These are phyloP conservation scores for Sacculina carcini DNA, from an alignment of 2,888 invertebrate genomes.

Conservation along the genomic window DNA sequence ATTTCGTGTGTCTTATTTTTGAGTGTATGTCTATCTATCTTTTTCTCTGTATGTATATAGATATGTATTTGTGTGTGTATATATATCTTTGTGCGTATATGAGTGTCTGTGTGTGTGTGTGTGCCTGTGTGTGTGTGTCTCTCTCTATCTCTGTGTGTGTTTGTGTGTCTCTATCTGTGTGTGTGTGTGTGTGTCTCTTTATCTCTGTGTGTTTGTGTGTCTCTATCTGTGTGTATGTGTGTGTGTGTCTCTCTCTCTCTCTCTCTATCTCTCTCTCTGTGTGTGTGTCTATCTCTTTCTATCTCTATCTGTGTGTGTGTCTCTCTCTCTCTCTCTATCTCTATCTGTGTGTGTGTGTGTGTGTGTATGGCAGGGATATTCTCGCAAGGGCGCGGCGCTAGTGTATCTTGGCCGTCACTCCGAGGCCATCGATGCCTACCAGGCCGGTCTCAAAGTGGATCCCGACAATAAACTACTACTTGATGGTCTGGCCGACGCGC, in stretches of 20 bases:
- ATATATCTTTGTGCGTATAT: background rate
- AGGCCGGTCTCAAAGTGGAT: constrained; percentile 40
- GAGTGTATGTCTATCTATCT: background rate
- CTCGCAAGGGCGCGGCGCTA: constrained; percentile 61
- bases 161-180: too few relatives aligned
- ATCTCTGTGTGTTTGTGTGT: too few relatives aligned
- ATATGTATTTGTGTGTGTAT: background rate
- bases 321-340: too few relatives aligned
- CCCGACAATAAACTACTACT: constrained; percentile 42
- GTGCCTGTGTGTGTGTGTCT: background rate
- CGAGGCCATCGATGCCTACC: constrained; percentile 49
- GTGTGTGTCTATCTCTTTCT: too few relatives aligned
- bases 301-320: too few relatives aligned
- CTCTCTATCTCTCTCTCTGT: too few relatives aligned
- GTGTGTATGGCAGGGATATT: constrained; percentile 30
- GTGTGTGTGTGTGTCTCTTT: too few relatives aligned
- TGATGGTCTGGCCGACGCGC: constrained; percentile 34
- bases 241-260: too few relatives aligned
- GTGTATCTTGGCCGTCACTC: constrained; percentile 42
- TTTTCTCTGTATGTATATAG: background rate
- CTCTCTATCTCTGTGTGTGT: too few relatives aligned
- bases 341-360: background rate
- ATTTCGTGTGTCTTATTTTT: too few relatives aligned
- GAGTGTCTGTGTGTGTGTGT: background rate
- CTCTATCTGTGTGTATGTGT: too few relatives aligned